Percentiles rank a stretch among this genome's conserved stretches.
Conservation (phyloP, 2,888 invertebrate genomes). For the Andrena bicolor region DNA sequence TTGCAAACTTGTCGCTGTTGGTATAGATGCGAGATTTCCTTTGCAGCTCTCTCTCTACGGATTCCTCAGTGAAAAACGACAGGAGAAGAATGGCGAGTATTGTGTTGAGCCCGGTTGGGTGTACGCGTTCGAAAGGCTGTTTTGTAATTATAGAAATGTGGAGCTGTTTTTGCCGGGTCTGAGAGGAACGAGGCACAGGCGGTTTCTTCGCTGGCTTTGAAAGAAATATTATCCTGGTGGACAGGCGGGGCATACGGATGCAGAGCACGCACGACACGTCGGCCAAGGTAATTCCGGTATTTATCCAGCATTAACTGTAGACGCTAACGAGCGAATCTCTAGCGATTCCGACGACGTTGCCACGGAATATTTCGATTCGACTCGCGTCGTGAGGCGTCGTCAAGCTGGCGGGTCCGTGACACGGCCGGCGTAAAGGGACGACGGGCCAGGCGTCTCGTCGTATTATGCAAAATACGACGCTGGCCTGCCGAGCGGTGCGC, state of each 20-base stretch:
- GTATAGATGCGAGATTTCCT: neutral
- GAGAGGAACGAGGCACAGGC: neutral
- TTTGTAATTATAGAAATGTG: conserved; percentile 28
- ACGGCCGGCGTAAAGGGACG: conserved; percentile 64
- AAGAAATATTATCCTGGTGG: conserved; percentile 34
- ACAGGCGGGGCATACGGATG: conserved; percentile 36
- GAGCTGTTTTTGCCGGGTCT: conserved; percentile 12
- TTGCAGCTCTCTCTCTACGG: neutral
- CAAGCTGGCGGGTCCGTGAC: conserved; percentile 66
- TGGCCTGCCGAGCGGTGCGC: conserved; percentile 68
- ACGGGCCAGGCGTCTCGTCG: conserved; percentile 74
- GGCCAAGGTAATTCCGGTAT: conserved; percentile 52
- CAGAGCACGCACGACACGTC: conserved; percentile 56
- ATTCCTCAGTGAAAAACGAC: conserved; percentile 12
- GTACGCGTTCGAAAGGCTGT: neutral
- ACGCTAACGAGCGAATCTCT: conserved; percentile 59
- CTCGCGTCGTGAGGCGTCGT: conserved; percentile 63
- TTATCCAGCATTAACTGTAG: conserved; percentile 57
- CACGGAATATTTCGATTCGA: conserved; percentile 68
- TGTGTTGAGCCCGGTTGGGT: neutral
- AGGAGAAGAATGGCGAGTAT: conserved; percentile 14
- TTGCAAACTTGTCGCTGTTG: neutral
- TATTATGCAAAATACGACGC: conserved; percentile 78
- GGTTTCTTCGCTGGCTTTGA: neutral
- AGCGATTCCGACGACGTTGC: conserved; percentile 49